Evolutionary conservation across 2,888 invertebrate genomes (phyloP).

Genomic region (Cephonodes hylas): DNA sequence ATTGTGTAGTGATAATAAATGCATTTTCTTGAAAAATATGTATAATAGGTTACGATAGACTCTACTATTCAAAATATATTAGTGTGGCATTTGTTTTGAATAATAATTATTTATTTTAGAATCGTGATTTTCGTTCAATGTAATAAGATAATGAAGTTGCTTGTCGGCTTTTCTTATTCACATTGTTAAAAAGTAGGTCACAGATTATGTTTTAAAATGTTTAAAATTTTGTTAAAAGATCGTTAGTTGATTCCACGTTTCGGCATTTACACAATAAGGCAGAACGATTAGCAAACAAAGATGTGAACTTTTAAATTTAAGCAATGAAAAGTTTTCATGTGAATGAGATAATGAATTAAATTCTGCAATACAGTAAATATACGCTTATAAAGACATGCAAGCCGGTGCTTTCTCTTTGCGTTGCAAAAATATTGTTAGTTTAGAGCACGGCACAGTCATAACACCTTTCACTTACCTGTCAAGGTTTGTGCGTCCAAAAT

Average conservation of each 20-base stretch:
- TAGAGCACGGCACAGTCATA: slow-evolving; percentile 26
- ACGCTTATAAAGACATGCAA: not conserved
- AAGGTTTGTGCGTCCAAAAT: slow-evolving; percentile 65
- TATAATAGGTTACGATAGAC: not conserved
- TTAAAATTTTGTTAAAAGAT: not conserved
- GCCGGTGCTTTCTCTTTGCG: slow-evolving; percentile 28
- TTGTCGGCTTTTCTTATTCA: too few relatives aligned
- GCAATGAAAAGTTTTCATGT: not conserved
- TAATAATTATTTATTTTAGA: too few relatives aligned
- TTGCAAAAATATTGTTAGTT: slow-evolving; percentile 16
- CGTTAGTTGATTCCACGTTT: not conserved
- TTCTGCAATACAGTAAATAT: not conserved
- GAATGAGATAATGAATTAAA: too few relatives aligned
- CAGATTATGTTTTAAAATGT: not conserved
- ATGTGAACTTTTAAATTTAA: not conserved
- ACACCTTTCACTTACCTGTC: slow-evolving; percentile 74
- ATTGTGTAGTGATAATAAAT: not conserved
- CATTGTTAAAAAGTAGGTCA: too few relatives aligned
- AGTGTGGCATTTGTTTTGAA: too few relatives aligned
- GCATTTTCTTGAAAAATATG: not conserved
- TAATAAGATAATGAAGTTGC: too few relatives aligned
- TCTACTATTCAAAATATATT: not conserved
- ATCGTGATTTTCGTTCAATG: not conserved
- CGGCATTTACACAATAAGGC: not conserved
- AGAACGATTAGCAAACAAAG: not conserved